Evolutionary conservation across 2,888 invertebrate genomes (phyloP), one percentile per base, ranked within the genome.

Genomic region (Cetonia aurata): DNA sequence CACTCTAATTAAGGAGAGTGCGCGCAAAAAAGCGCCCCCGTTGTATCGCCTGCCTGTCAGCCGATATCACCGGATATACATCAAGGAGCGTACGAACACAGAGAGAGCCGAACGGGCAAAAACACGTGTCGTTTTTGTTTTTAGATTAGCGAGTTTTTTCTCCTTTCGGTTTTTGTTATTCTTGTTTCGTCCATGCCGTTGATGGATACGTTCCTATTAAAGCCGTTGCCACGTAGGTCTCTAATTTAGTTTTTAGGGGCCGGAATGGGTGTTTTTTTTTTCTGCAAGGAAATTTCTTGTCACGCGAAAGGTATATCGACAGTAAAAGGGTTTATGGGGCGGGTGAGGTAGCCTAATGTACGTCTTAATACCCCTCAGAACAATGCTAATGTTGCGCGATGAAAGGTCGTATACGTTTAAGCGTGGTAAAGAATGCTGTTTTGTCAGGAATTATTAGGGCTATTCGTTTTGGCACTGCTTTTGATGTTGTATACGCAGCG

Each of bases 111-210:
- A 19, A 44, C 44, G 25, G 13, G 46, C 33, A 62, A 62, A 62
- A 62, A 62, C 62, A 50, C 48, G 48, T 50, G 62, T 62, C 48
- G 62, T 62, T 48, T 62, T 48, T 62, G 62, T 62, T 62, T 62
- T 62, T 62, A 15, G 62, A 62, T 62, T 62, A 62, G 33, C 46
- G 33, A 48, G 25, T 41, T 59, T 59, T 56, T 15, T 56, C 41
- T 37, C 25, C 33, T 33, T 25, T 25, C 25, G 3, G 25, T 25
- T 25, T 25, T 25, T 25, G 25, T 25, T 25, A 25, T 25, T 25
- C 4, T 25, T 25, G 25, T 4, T 4, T 4, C 25, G 25, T 25
- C 25, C 25, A 4, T 25, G 4, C 4, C 25, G 25, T 25, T 56
- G 56, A 56, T 56, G 56, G 41, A 56, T 56, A 56, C 41, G 10